Evolutionary conservation across 64 coral and sea anemone genomes (phyloP), one percentile per base, ranked within the genome.

Genomic region (Stichodactyla mertensii): DNA sequence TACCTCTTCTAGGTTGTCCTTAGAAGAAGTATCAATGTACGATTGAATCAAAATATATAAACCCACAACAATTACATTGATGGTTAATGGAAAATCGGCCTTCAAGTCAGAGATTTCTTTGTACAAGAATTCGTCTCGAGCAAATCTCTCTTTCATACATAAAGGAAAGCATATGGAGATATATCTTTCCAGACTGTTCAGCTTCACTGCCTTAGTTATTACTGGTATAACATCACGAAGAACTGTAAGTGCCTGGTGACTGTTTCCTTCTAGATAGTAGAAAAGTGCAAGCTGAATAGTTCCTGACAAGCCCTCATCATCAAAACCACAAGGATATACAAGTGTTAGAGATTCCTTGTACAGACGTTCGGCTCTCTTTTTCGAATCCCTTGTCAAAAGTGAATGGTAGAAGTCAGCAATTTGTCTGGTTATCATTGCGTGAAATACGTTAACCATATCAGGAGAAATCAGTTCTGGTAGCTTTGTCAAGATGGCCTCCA

Each of bases 401-500:
- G 78, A 81, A 54, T 81, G 78, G 78, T 81, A 81, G 51, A 12
- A 81, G 55, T 81, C 78, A 81, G 78, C 78, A 54, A 81, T 81
- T 81, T 81, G 78, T 81, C 78, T 81, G 16, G 51, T 53, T 55
- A 81, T 15, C 52, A 81, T 18, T 81, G 15, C 16, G 78, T 81
- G 52, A 81, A 81, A 81, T 53, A 55, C 78, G 16, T 55, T 55
- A 0, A 55, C 53, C 52, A 54, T 81, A 81, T 81, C 78, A 55
- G 52, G 52, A 6, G 78, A 81, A 81, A 81, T 51, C 52, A 81
- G 78, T 81, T 81, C 78, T 54, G 78, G 78, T 20, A 81, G 78
- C 78, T 55, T 81, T 81, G 78, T 18, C 52, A 81, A 53, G 20
- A 81, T 81, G 31, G n/a, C 78, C 6, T 55, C 78, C 78, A 81